A percentile compares a stretch with the other conserved stretches of the same genome.
These are phyloP conservation scores for Charadrius vociferus DNA, from an alignment of 2,113 vertebrate genomes.

Conservation along the genomic window DNA sequence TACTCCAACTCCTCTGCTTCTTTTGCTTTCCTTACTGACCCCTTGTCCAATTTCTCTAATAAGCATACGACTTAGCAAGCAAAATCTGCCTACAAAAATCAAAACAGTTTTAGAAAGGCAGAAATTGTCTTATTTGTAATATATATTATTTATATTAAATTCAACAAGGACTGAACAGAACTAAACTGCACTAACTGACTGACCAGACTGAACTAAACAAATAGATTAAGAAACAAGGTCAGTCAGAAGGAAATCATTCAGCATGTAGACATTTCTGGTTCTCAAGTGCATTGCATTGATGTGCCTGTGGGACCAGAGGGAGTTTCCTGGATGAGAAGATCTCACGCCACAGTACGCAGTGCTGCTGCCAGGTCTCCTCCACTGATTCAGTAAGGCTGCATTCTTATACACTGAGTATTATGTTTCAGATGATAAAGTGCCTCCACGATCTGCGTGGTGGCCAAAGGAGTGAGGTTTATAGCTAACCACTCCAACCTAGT, in stretches of 20 bases:
- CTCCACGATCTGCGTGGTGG: not conserved
- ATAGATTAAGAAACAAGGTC: conserved; percentile 20
- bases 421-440: conserved; percentile 33
- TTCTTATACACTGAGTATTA: conserved; percentile 49
- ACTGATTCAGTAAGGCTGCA: conserved; percentile 38
- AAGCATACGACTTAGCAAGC: not conserved
- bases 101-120: not conserved
- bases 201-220: not conserved
- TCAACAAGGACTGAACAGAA: not conserved
- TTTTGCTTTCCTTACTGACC: not conserved
- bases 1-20: not conserved
- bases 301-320: conserved; percentile 43
- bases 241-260: conserved; percentile 37
- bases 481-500: not conserved
- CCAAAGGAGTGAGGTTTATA: not conserved
- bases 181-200: not conserved
- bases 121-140: not conserved
- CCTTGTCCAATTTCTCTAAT: not conserved
- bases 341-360: conserved; percentile 9
- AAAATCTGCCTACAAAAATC: not conserved
- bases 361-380: conserved; percentile 57
- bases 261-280: not conserved
- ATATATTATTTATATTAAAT: not conserved
- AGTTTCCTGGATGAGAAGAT: conserved; percentile 41
- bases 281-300: conserved; percentile 2